phyloP scores from a whole-genome alignment of 2,797 vertebrate genomes.

The Momotus momota region DNA sequence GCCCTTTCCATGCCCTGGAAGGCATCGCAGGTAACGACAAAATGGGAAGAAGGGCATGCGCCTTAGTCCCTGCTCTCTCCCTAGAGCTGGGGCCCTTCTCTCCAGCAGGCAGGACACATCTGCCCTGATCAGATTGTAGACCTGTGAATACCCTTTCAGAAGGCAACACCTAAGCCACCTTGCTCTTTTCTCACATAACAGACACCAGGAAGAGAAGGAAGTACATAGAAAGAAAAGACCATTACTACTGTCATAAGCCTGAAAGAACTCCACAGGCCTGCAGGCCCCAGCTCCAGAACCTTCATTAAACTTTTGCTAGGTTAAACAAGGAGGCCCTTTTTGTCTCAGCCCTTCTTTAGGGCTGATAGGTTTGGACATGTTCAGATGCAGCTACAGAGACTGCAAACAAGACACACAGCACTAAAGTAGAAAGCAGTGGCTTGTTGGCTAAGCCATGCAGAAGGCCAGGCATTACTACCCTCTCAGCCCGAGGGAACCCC shows the following conservation, averaged over 20 bases:
- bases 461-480: neutral
- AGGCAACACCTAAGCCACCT: neutral
- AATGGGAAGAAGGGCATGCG: neutral
- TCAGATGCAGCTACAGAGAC: neutral
- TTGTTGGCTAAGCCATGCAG: neutral
- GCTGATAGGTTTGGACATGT: neutral
- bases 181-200: neutral
- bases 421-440: neutral
- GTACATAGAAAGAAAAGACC: neutral
- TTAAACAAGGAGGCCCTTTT: neutral
- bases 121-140: neutral
- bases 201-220: neutral
- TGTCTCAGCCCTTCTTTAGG: neutral
- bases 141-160: neutral
- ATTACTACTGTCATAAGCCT: neutral
- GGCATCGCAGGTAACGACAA: rapidly evolving
- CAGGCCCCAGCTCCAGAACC: neutral
- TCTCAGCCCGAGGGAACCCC: rapidly evolving
- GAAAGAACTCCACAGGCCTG: neutral
- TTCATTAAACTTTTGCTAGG: neutral
- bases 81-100: neutral
- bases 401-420: neutral
- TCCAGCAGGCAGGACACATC: neutral
- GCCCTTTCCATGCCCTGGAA: neutral
- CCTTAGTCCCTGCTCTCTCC: neutral